phyloP scores from a whole-genome alignment of 2,888 invertebrate genomes.

The Vanessa cardui region DNA sequence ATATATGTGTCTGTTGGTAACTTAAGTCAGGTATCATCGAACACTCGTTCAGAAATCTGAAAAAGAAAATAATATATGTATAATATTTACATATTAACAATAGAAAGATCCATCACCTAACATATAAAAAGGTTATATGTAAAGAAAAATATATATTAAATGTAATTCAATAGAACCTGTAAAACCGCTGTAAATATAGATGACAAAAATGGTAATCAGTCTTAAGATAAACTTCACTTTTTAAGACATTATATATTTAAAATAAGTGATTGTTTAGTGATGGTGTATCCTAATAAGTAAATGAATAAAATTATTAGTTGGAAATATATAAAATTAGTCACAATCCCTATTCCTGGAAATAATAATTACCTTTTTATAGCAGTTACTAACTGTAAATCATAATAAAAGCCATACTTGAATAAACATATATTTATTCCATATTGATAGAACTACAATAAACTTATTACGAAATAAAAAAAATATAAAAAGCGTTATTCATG shows the following conservation, averaged over 20 bases:
- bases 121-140: constrained; percentile 13
- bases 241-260: too few relatives aligned
- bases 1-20: constrained; percentile 33
- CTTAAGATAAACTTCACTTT: too few relatives aligned
- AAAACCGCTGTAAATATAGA: too few relatives aligned
- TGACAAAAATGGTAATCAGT: too few relatives aligned
- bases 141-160: neutral
- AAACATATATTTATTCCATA: constrained; percentile 28
- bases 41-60: constrained; percentile 71
- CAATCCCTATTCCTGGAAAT: constrained; percentile 24
- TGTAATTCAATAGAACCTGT: neutral
- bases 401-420: constrained; percentile 38
- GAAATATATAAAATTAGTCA: constrained; percentile 29
- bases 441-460: constrained; percentile 3
- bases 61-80: constrained; percentile 51
- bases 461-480: neutral
- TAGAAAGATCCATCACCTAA: constrained; percentile 41
- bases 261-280: too few relatives aligned
- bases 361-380: constrained; percentile 37
- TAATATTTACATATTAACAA: constrained; percentile 27
- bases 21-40: constrained; percentile 44
- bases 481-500: neutral
- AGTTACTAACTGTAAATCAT: constrained; percentile 37
- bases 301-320: constrained; percentile 7
- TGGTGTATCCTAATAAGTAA: too few relatives aligned